phyloP scores from a whole-genome alignment of 2,797 vertebrate species.

The Ctenopoma kingsleyae region DNA sequence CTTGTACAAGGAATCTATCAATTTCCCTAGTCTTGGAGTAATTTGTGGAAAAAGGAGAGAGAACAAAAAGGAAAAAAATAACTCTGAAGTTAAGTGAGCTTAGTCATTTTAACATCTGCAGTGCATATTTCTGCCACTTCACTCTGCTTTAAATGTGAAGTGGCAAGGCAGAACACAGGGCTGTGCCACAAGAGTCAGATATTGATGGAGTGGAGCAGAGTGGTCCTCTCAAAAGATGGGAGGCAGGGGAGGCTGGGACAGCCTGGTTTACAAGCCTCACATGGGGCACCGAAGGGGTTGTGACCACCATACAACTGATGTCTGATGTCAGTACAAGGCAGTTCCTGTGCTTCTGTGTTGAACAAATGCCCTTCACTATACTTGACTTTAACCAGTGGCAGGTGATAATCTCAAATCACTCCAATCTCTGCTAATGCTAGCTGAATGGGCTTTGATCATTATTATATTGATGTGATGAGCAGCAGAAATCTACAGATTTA shows the following conservation, averaged over 20 bases:
- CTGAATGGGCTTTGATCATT: conserved; percentile 63
- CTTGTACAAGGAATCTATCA: conserved; percentile 77
- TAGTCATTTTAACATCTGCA: conserved; percentile 86
- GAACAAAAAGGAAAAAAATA: conserved; percentile 37
- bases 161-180: conserved; percentile 75
- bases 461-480: conserved; percentile 62
- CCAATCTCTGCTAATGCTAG: conserved; percentile 67
- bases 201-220: conserved; percentile 80
- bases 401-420: conserved; percentile 73
- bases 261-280: conserved; percentile 56
- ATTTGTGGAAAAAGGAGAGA: conserved; percentile 76
- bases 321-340: conserved; percentile 35
- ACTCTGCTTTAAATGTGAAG: conserved; percentile 76
- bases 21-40: conserved; percentile 77
- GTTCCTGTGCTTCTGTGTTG: conserved; percentile 27
- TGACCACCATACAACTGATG: conserved; percentile 26
- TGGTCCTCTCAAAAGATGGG: conserved; percentile 57
- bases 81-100: conserved; percentile 82
- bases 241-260: conserved; percentile 53
- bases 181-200: conserved; percentile 72
- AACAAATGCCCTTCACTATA: conserved; percentile 55
- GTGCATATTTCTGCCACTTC: conserved; percentile 80
- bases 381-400: conserved; percentile 46
- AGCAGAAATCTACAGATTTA: conserved; percentile 45
- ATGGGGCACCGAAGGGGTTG: conserved; percentile 50